Evolutionary conservation across 2,113 vertebrate genomes (phyloP).

Genomic region (Cochlearius cochlearius): DNA sequence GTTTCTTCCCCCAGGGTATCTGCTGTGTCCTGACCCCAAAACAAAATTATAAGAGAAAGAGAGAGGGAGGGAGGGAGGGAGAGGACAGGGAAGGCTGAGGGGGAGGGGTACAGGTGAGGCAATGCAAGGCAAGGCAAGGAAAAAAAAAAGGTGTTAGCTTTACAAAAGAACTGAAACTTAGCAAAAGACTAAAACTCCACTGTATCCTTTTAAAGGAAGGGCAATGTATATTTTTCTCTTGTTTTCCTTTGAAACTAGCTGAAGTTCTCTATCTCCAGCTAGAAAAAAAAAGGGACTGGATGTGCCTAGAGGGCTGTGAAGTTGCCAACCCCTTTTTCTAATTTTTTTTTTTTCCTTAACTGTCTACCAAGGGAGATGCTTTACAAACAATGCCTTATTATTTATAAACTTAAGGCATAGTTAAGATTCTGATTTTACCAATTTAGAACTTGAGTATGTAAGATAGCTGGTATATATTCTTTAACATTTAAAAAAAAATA

Average conservation of each 20-base stretch:
- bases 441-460: neutral
- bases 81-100: neutral
- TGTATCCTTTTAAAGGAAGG: neutral
- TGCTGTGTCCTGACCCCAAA: neutral
- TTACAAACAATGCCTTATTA: neutral
- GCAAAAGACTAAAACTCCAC: neutral
- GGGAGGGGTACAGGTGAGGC: fast-evolving
- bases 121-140: neutral
- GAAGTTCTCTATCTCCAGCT: neutral
- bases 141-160: neutral
- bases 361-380: neutral
- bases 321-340: neutral
- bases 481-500: neutral
- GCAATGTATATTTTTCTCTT: neutral
- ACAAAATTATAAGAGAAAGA: neutral
- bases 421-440: neutral
- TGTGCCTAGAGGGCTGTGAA: neutral
- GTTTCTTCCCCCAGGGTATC: neutral
- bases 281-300: neutral
- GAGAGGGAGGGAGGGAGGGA: fast-evolving
- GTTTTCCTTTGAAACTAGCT: neutral
- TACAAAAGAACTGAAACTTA: neutral
- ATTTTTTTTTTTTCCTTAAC: neutral
- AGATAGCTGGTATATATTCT: neutral
- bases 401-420: neutral